Evolutionary conservation across 64 coral and sea anemone genomes (phyloP).

Genomic region (Orbicella faveolata): DNA sequence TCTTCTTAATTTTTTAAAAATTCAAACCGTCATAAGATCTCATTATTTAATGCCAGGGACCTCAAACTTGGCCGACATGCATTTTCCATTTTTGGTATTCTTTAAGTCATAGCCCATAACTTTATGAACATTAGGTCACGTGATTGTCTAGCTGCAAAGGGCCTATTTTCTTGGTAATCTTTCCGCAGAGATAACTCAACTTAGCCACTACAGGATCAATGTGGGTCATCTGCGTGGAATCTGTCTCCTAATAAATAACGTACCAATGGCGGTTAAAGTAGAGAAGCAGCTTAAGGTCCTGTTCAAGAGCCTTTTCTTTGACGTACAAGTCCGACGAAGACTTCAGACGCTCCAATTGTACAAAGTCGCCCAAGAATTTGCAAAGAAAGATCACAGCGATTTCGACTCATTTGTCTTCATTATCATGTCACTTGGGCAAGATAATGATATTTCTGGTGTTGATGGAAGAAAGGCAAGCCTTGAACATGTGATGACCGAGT

Average conservation of each 20-base stretch:
- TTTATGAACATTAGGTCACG: too few species aligned
- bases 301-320: not conserved
- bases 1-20: too few species aligned
- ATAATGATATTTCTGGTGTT: not conserved
- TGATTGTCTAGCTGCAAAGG: too few species aligned
- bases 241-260: conserved; percentile 32
- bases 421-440: not conserved
- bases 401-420: not conserved
- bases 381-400: not conserved
- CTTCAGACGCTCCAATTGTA: not conserved
- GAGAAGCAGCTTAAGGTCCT: not conserved
- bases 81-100: too few species aligned
- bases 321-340: not conserved
- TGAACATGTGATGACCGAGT: conserved; percentile 14
- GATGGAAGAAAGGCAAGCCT: conserved; percentile 11
- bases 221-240: not conserved
- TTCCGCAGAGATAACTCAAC: not conserved
- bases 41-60: too few species aligned
- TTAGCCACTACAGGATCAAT: not conserved
- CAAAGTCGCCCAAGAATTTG: not conserved
- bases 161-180: not conserved
- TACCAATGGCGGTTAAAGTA: not conserved
- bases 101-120: too few species aligned
- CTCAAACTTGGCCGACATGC: too few species aligned
- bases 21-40: too few species aligned